These are phyloP conservation scores for Psettodes erumei DNA, from an alignment of 2,113 vertebrate species.

Conservation along the genomic window DNA sequence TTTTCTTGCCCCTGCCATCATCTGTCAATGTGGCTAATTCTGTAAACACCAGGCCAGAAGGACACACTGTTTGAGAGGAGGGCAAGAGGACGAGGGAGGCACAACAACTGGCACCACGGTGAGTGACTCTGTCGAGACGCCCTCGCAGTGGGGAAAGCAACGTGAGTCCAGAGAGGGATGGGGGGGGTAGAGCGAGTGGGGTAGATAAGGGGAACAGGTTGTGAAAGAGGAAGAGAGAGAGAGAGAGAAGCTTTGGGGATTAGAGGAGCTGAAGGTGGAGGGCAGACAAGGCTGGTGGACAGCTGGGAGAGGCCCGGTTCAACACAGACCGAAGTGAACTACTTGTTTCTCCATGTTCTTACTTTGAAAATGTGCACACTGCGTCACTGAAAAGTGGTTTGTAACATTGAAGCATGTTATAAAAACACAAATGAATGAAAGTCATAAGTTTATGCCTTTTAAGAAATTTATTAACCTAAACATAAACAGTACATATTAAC, in stretches of 20 bases:
- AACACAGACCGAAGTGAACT: conserved; percentile 29
- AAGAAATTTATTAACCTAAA: background rate
- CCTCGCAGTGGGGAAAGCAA: conserved; percentile 35
- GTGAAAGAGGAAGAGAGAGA: conserved; percentile 28
- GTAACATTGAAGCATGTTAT: background rate
- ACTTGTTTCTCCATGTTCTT: background rate
- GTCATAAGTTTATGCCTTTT: background rate
- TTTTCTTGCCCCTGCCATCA: conserved; percentile 15
- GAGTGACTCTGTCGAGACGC: conserved; percentile 63
- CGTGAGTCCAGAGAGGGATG: conserved; percentile 45
- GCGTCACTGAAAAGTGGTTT: background rate
- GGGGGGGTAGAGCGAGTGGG: conserved; percentile 42
- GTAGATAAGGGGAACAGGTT: conserved; percentile 41
- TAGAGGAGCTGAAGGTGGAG: conserved; percentile 62
- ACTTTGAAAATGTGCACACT: conserved; percentile 1
- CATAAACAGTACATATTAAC: background rate
- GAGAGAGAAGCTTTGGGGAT: conserved; percentile 56
- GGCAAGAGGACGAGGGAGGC: conserved; percentile 50
- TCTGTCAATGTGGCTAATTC: background rate
- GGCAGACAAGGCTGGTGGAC: conserved; percentile 55
- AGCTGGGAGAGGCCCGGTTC: conserved; percentile 55
- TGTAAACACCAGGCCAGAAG: conserved; percentile 66
- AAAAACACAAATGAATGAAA: background rate
- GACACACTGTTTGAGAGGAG: conserved; percentile 52
- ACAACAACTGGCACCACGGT: conserved; percentile 45